Evolutionary conservation across 1,140 invertebrate species (phyloP).

Genomic region (Arctopsyche grandis): DNA sequence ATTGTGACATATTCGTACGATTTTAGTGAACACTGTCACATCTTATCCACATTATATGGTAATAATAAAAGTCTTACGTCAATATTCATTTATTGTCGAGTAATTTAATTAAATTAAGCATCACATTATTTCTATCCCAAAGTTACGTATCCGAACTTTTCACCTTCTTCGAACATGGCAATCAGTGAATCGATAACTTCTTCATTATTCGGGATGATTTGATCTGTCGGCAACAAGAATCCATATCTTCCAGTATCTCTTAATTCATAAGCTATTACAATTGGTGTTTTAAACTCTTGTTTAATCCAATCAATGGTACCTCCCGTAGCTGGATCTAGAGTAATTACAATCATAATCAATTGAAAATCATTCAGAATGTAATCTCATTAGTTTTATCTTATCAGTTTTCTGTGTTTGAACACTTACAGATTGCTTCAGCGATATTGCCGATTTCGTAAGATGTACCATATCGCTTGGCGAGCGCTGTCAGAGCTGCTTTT

Average conservation of each 20-base stretch:
- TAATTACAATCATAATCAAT: conserved; percentile 10
- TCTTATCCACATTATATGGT: no score
- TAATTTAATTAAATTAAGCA: no score
- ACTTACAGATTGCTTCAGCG: conserved; percentile 69
- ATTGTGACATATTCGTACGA: no score
- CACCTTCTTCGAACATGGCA: conserved; percentile 69
- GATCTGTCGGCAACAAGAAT: conserved; percentile 79
- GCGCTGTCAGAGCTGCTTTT: conserved; percentile 61
- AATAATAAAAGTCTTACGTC: no score
- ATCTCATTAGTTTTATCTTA: no score
- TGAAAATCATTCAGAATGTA: not conserved
- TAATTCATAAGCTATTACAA: conserved; percentile 62
- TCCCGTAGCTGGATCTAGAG: conserved; percentile 62
- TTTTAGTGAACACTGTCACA: no score
- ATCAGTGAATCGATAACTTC: conserved; percentile 76
- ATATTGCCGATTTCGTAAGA: conserved; percentile 66
- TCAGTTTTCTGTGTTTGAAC: not conserved
- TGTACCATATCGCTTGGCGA: conserved; percentile 64
- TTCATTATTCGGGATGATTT: conserved; percentile 77
- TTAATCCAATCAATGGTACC: conserved; percentile 70
- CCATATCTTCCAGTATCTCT: conserved; percentile 70
- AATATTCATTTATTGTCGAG: no score
- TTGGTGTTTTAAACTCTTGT: conserved; percentile 62
- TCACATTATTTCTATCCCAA: not conserved
- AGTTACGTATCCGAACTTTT: conserved; percentile 59